These are phyloP conservation scores for Plectropomus leopardus DNA, from an alignment of 2,113 vertebrate species.

Conservation along the genomic window DNA sequence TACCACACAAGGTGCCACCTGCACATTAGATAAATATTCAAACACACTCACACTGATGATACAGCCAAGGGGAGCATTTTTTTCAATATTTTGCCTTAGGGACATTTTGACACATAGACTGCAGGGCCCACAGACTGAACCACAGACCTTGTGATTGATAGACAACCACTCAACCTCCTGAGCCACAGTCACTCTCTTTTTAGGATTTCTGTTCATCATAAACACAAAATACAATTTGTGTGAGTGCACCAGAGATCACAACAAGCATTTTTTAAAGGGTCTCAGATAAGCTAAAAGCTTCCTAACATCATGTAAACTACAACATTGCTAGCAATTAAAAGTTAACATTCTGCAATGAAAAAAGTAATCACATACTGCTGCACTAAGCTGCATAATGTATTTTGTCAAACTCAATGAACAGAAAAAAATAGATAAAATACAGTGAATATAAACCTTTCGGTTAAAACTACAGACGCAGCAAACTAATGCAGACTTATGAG, in stretches of 20 bases:
- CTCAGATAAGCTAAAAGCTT: neutral
- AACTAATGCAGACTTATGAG: slow-evolving; percentile 16
- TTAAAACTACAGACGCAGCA: slow-evolving; percentile 3
- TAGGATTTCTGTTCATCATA: neutral
- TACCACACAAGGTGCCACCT: no score
- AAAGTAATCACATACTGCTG: neutral
- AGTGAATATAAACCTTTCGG: slow-evolving; percentile 21
- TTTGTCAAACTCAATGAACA: neutral
- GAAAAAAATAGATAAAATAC: neutral
- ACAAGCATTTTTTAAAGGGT: slow-evolving; percentile 8
- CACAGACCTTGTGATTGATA: no score
- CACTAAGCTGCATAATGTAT: neutral
- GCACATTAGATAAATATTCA: no score
- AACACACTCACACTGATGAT: no score
- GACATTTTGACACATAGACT: no score
- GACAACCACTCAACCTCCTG: no score
- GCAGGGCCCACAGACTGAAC: no score
- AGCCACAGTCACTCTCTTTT: neutral
- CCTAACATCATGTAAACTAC: neutral
- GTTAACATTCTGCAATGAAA: neutral
- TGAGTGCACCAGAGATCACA: neutral
- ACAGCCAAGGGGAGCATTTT: no score
- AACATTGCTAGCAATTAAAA: neutral
- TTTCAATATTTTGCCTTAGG: no score
- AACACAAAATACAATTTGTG: neutral